phyloP scores from a whole-genome alignment of 2,888 invertebrate genomes.

The Criorhina ranunculi region DNA sequence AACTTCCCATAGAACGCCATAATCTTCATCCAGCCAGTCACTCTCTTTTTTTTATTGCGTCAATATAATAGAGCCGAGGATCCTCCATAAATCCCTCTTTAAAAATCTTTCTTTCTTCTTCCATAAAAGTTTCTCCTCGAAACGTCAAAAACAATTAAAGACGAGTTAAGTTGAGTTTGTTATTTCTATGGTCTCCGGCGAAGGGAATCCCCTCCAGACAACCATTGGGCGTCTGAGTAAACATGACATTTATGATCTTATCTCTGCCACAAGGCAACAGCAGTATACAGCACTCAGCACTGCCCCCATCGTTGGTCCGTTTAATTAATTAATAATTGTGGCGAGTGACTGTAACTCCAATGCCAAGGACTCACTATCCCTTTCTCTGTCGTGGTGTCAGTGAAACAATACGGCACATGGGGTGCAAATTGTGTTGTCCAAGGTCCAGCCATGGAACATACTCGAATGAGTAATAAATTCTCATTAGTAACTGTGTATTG shows the following conservation, averaged over 20 bases:
- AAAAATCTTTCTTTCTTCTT: background rate
- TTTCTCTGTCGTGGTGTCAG: background rate
- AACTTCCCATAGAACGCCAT: background rate
- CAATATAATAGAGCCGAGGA: no score
- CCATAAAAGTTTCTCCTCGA: background rate
- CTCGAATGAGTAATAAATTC: constrained; percentile 14
- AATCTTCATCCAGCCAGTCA: constrained; percentile 2
- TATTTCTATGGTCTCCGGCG: background rate
- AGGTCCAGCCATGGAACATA: constrained; percentile 17
- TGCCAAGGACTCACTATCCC: constrained; percentile 11
- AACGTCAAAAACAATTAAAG: constrained; percentile 23
- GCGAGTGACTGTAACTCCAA: constrained; percentile 1
- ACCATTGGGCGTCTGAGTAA: background rate
- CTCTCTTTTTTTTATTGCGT: background rate
- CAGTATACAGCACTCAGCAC: no score
- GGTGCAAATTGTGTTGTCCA: constrained; percentile 15
- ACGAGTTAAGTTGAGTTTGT: background rate
- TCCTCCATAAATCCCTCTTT: constrained; percentile 13
- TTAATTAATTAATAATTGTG: constrained; percentile 33
- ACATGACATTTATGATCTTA: constrained; percentile 25
- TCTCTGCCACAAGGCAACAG: constrained; percentile 12
- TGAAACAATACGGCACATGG: constrained; percentile 5
- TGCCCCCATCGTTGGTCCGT: background rate
- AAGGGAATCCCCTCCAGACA: background rate
- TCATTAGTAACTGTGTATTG: constrained; percentile 7